Conservation (phyloP, 2,888 invertebrate species). For the Drosophila paramelanica region DNA sequence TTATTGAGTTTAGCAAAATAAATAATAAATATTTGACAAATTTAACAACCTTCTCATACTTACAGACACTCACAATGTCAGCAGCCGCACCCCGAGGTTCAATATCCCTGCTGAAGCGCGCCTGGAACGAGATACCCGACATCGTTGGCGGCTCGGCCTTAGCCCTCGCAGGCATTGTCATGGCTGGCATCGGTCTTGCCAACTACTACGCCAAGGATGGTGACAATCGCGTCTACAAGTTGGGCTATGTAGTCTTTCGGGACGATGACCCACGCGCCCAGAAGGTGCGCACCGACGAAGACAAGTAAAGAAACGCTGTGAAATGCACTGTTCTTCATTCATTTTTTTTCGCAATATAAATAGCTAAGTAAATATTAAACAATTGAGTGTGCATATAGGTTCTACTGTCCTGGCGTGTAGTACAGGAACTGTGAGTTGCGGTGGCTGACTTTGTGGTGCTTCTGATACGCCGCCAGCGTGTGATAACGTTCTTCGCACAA, state of each 20-base stretch:
- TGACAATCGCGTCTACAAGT: constrained; percentile 89
- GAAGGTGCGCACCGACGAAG: constrained; percentile 86
- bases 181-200: constrained; percentile 85
- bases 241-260: constrained; percentile 88
- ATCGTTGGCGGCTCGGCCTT: constrained; percentile 87
- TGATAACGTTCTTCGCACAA: constrained; percentile 41
- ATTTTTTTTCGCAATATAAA: constrained; percentile 42
- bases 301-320: constrained; percentile 42
- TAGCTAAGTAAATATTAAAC: constrained; percentile 62
- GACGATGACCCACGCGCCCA: constrained; percentile 89
- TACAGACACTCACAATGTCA: constrained; percentile 67
- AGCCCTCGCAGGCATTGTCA: constrained; percentile 87
- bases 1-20: constrained; percentile 55
- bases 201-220: constrained; percentile 87
- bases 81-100: constrained; percentile 78
- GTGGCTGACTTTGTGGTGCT: constrained; percentile 50
- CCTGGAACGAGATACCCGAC: constrained; percentile 90
- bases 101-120: constrained; percentile 80
- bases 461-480: constrained; percentile 50
- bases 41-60: background rate
- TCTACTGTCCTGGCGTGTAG: constrained; percentile 25
- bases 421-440: constrained; percentile 21
- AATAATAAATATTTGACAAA: background rate
- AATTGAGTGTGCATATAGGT: constrained; percentile 17
- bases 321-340: constrained; percentile 24